Evolutionary conservation across 2,113 vertebrate species (phyloP).

Genomic region (Ictidomys tridecemlineatus): DNA sequence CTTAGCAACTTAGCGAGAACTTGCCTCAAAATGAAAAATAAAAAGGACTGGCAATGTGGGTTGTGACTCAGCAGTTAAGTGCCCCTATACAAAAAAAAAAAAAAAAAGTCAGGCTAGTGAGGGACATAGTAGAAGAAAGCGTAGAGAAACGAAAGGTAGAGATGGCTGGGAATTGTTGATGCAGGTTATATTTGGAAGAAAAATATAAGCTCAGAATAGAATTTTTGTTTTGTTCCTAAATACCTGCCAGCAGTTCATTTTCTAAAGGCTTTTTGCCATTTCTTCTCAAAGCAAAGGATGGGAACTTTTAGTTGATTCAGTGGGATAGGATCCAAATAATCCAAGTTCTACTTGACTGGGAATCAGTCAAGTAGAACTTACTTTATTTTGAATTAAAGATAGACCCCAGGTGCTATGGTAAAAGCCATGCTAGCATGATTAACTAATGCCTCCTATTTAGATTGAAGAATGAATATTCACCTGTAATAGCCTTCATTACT

Average conservation of each 20-base stretch:
- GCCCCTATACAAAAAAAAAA: too few relatives aligned
- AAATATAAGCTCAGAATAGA: background rate
- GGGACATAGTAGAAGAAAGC: background rate
- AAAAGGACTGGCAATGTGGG: too few relatives aligned
- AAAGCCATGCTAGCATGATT: background rate
- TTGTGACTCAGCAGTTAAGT: too few relatives aligned
- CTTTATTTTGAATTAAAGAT: background rate
- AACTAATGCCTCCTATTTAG: background rate
- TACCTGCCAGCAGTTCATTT: background rate
- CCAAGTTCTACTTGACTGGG: background rate
- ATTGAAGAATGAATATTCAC: background rate
- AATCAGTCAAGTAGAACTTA: background rate
- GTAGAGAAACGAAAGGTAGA: background rate
- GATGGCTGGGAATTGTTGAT: background rate
- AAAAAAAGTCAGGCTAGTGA: background rate
- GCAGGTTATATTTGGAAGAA: background rate
- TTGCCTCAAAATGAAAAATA: too few relatives aligned
- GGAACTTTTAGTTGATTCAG: background rate
- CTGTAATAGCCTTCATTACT: background rate
- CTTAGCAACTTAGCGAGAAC: too few relatives aligned
- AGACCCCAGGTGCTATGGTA: background rate
- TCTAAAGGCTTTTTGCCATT: background rate
- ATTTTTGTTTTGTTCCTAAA: slow-evolving; percentile 12
- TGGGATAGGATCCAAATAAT: background rate
- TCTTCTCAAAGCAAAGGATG: background rate